Evolutionary conservation across 2,113 vertebrate species (phyloP).

Genomic region (Ploceus nigricollis): DNA sequence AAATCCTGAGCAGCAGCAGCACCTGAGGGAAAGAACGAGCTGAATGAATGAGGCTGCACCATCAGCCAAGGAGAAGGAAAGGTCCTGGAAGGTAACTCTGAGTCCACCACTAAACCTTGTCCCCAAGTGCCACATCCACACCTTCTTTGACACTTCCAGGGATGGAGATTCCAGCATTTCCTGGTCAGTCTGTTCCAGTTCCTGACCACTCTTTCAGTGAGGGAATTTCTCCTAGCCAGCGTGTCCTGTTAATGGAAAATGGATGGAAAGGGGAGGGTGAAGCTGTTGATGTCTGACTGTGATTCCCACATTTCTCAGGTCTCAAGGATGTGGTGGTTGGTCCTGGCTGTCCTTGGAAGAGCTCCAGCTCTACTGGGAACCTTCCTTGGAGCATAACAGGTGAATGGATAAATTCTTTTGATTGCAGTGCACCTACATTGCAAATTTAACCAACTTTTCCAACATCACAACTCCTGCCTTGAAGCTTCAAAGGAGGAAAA

Average conservation of each 20-base stretch:
- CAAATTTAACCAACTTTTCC: neutral
- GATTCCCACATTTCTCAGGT: rapidly evolving
- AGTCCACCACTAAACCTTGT: neutral
- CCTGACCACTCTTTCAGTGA: neutral
- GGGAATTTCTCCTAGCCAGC: rapidly evolving
- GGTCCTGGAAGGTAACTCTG: too few relatives aligned
- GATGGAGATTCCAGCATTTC: neutral
- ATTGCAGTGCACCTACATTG: rapidly evolving
- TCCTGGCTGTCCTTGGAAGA: neutral
- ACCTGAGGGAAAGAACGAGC: neutral
- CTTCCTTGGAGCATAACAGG: neutral
- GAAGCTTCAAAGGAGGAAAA: neutral
- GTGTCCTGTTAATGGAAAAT: rapidly evolving
- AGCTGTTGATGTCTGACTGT: rapidly evolving
- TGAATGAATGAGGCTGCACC: neutral
- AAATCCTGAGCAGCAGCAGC: neutral
- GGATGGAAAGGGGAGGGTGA: neutral
- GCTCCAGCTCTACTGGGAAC: rapidly evolving
- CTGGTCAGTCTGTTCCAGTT: neutral
- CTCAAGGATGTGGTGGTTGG: rapidly evolving
- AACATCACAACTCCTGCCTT: rapidly evolving
- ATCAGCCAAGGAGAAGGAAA: neutral
- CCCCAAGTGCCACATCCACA: neutral
- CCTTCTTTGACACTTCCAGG: rapidly evolving
- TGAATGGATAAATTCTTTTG: neutral